Evolutionary conservation across 1,140 invertebrate genomes (phyloP).

Genomic region (Bombus difficillimus): DNA sequence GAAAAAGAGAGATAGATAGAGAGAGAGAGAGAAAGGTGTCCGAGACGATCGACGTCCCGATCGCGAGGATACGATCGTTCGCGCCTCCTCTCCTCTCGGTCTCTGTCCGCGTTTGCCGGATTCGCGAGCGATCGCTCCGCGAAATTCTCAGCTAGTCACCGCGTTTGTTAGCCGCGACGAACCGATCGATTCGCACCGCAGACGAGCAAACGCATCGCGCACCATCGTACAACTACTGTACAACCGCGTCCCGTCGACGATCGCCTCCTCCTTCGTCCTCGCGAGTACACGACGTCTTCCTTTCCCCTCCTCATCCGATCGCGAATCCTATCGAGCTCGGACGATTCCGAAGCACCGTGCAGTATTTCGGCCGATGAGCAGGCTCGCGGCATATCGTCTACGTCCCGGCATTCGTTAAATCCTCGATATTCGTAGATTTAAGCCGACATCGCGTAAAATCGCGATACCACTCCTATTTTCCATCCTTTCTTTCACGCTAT

Average conservation of each 20-base stretch:
- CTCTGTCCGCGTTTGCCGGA: background rate
- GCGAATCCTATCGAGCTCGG: constrained; percentile 3
- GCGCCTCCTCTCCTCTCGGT: no score
- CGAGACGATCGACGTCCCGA: no score
- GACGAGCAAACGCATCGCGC: background rate
- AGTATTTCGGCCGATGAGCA: constrained; percentile 80
- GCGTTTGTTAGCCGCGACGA: background rate
- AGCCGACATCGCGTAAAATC: background rate
- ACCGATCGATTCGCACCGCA: background rate
- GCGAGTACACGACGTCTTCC: background rate
- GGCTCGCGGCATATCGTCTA: constrained; percentile 76
- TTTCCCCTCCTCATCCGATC: background rate
- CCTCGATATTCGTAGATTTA: constrained; percentile 5
- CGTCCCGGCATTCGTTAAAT: background rate
- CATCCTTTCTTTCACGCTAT: background rate
- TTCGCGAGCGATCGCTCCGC: background rate
- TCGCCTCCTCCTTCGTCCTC: background rate
- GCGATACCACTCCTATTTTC: no score
- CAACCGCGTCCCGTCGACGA: background rate
- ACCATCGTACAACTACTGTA: no score
- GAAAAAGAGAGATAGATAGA: background rate
- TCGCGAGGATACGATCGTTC: no score
- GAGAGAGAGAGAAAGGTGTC: background rate
- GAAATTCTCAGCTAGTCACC: constrained; percentile 30
- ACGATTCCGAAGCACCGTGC: constrained; percentile 72